Evolutionary conservation across 2,113 vertebrate species (phyloP).

Genomic region (Anguilla rostrata): DNA sequence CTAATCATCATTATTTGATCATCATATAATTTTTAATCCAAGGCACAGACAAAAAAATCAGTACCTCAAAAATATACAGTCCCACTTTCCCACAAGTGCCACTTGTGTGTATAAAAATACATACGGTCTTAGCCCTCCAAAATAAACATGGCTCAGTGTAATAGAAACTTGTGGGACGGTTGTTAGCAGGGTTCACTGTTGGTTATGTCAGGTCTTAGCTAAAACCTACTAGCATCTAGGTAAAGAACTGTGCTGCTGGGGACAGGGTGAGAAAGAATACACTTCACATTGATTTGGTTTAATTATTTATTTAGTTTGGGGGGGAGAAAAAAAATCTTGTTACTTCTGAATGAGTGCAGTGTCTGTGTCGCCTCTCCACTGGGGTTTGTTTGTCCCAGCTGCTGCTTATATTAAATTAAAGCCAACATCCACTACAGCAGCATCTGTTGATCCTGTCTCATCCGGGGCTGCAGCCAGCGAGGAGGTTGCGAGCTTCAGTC

Average conservation of each 20-base stretch:
- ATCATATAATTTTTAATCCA: no score
- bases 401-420: conserved; percentile 13
- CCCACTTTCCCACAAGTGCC: not conserved
- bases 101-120: not conserved
- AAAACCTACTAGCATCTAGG: not conserved
- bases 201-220: not conserved
- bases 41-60: not conserved
- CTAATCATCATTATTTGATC: no score
- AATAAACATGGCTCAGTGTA: not conserved
- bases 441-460: conserved; percentile 1
- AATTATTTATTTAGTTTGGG: not conserved
- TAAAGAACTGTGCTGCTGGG: not conserved
- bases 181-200: not conserved
- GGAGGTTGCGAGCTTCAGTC: not conserved
- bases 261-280: not conserved
- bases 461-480: not conserved
- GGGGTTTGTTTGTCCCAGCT: conserved; percentile 6
- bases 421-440: not conserved
- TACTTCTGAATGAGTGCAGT: not conserved
- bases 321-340: not conserved
- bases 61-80: not conserved
- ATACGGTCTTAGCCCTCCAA: not conserved
- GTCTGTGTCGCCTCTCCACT: not conserved
- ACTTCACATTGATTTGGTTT: not conserved
- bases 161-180: not conserved